Conservation (phyloP, 2,113 vertebrate species). For the Polyodon spathula region DNA sequence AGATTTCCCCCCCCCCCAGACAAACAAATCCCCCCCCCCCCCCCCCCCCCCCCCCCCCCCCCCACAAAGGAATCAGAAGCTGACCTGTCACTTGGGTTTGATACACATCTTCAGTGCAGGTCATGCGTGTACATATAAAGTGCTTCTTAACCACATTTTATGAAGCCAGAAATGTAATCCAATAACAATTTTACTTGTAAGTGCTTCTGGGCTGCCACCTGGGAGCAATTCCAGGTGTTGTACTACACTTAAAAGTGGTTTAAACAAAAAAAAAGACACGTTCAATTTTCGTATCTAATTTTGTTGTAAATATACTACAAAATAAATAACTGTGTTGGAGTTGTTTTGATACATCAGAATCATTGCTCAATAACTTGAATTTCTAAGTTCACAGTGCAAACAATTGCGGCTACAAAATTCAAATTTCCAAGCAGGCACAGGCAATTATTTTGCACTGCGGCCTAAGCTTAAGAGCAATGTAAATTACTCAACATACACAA, state of each 20-base stretch:
- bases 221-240: conserved; percentile 57
- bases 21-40: conserved; percentile 36
- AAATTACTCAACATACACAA: too few relatives aligned
- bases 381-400: too few relatives aligned
- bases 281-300: conserved; percentile 58
- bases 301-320: conserved; percentile 47
- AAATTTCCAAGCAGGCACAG: too few relatives aligned
- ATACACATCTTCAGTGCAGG: conserved; percentile 65
- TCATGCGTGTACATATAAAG: conserved; percentile 74
- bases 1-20: conserved; percentile 31
- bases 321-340: conserved; percentile 51
- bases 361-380: conserved; percentile 28
- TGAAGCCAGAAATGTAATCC: conserved; percentile 74
- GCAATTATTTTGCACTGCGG: too few relatives aligned
- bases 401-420: too few relatives aligned
- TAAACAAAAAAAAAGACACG: conserved; percentile 57
- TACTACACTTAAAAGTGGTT: conserved; percentile 63
- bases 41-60: conserved; percentile 36
- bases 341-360: conserved; percentile 51
- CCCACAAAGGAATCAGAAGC: conserved; percentile 57
- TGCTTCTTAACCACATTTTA: conserved; percentile 74
- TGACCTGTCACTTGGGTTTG: conserved; percentile 67
- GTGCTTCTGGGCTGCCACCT: conserved; percentile 47
- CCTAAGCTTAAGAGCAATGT: too few relatives aligned
- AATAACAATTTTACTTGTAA: conserved; percentile 77